A percentile compares a stretch with the other conserved stretches of the same genome.
Conservation (phyloP, 1,140 invertebrate genomes). For the Drosophila parvula region DNA sequence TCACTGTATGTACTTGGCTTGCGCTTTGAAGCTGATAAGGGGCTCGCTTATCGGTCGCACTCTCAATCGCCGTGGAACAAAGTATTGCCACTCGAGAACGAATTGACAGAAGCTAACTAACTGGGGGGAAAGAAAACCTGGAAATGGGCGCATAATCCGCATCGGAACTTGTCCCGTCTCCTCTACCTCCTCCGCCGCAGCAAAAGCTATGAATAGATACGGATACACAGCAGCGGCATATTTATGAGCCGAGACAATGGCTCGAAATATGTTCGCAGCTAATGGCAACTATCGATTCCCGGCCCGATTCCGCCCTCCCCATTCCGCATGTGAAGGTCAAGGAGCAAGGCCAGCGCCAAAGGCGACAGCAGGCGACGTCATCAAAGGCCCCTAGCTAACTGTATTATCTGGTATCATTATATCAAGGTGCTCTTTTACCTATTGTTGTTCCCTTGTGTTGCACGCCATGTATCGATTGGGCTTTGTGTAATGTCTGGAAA, state of each 20-base stretch:
- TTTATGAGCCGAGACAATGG: conserved; percentile 33
- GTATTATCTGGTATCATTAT: conserved; percentile 36
- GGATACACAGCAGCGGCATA: conserved; percentile 29
- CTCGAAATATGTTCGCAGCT: conserved; percentile 39
- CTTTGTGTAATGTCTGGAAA: conserved; percentile 12
- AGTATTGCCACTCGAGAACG: conserved; percentile 41
- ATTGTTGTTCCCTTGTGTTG: neutral
- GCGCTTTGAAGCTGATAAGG: conserved; percentile 50
- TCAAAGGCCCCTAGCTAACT: conserved; percentile 19
- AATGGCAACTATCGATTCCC: conserved; percentile 75
- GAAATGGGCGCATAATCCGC: conserved; percentile 27
- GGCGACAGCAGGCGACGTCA: conserved; percentile 20
- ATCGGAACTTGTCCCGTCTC: conserved; percentile 8
- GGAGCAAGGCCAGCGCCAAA: conserved; percentile 33
- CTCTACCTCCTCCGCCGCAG: neutral
- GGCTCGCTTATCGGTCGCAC: conserved; percentile 35
- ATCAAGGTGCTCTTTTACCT: conserved; percentile 5
- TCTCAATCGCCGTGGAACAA: conserved; percentile 50
- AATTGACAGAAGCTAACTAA: conserved; percentile 41
- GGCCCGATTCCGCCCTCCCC: conserved; percentile 2
- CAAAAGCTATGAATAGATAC: conserved; percentile 58
- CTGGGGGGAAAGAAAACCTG: neutral
- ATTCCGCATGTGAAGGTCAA: conserved; percentile 55
- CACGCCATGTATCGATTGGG: conserved; percentile 16
- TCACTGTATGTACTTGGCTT: conserved; percentile 32